These are phyloP conservation scores for Acrobasis repandana DNA, from an alignment of 2,888 invertebrate species.

Conservation along the genomic window DNA sequence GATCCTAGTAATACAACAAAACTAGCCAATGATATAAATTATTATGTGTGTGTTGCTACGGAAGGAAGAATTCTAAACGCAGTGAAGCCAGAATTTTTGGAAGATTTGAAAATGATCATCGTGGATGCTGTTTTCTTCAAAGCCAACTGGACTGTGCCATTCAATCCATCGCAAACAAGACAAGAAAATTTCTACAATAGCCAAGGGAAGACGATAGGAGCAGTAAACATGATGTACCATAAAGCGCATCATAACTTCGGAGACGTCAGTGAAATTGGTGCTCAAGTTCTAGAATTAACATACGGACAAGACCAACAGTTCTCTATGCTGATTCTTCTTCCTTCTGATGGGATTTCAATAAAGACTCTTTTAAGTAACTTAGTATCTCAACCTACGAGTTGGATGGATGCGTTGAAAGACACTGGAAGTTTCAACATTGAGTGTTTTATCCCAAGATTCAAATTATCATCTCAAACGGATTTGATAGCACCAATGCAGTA, in stretches of 20 bases:
- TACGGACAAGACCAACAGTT: constrained; percentile 85
- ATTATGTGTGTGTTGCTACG: constrained; percentile 86
- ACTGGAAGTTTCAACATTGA: constrained; percentile 76
- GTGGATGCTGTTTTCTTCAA: constrained; percentile 88
- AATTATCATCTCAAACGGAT: constrained; percentile 71
- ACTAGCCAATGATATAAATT: constrained; percentile 84
- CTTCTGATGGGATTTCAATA: constrained; percentile 80
- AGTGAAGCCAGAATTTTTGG: constrained; percentile 73
- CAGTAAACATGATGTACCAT: constrained; percentile 90
- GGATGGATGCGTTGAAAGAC: constrained; percentile 75
- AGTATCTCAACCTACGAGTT: constrained; percentile 66
- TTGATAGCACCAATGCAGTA: constrained; percentile 70
- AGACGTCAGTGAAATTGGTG: constrained; percentile 78
- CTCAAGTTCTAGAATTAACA: constrained; percentile 86
- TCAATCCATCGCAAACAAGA: constrained; percentile 82
- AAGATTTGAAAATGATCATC: constrained; percentile 80
- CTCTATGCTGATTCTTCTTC: constrained; percentile 86
- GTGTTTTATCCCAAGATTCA: constrained; percentile 84
- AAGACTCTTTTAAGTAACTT: constrained; percentile 78
- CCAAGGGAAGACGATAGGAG: constrained; percentile 74
- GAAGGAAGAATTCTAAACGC: constrained; percentile 86
- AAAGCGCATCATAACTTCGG: constrained; percentile 82
- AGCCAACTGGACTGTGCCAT: constrained; percentile 87
- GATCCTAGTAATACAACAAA: constrained; percentile 79
- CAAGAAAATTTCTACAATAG: constrained; percentile 83